Percentiles rank a stretch among this genome's conserved stretches.
Conservation (phyloP, 1,140 invertebrate species). For the Bacillus rossius region DNA sequence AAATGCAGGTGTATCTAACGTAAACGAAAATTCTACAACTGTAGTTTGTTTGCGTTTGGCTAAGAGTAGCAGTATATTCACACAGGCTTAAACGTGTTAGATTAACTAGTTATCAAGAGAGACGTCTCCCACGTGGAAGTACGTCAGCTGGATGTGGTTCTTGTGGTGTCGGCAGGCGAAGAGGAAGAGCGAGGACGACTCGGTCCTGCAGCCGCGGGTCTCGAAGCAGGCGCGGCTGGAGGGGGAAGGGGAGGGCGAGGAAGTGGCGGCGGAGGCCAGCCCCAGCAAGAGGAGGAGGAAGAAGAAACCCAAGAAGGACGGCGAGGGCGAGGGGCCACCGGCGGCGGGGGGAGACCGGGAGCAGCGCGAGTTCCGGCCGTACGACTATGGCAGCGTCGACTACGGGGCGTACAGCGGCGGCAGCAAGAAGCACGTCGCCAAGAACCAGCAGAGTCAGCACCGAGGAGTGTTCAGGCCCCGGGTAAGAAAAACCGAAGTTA, state of each 20-base stretch:
- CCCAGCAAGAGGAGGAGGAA: neutral
- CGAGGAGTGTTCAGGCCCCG: too few relatives aligned
- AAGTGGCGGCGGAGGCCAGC: neutral
- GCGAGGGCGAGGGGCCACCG: neutral
- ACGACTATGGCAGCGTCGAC: constrained; percentile 21
- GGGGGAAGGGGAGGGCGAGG: neutral
- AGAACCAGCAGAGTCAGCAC: too few relatives aligned
- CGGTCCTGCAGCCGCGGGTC: neutral
- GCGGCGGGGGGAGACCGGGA: neutral
- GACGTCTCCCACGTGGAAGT: too few relatives aligned
- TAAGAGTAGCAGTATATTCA: too few relatives aligned
- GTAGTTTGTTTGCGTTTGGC: too few relatives aligned
- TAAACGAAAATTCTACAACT: too few relatives aligned
- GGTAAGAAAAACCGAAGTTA: too few relatives aligned
- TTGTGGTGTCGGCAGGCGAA: neutral
- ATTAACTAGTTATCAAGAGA: too few relatives aligned
- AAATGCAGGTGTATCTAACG: too few relatives aligned
- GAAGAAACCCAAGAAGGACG: neutral
- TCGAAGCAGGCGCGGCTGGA: too few relatives aligned
- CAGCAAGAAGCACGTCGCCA: neutral
- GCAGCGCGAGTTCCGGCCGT: constrained; percentile 6
- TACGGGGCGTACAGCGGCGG: constrained; percentile 14
- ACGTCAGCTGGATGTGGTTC: too few relatives aligned
- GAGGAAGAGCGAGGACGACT: neutral
- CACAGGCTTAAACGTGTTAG: too few relatives aligned